A percentile compares a stretch with the other conserved stretches of the same genome.
Evolutionary conservation across 2,797 vertebrate species (phyloP).

Genomic region (Poecilia picta): DNA sequence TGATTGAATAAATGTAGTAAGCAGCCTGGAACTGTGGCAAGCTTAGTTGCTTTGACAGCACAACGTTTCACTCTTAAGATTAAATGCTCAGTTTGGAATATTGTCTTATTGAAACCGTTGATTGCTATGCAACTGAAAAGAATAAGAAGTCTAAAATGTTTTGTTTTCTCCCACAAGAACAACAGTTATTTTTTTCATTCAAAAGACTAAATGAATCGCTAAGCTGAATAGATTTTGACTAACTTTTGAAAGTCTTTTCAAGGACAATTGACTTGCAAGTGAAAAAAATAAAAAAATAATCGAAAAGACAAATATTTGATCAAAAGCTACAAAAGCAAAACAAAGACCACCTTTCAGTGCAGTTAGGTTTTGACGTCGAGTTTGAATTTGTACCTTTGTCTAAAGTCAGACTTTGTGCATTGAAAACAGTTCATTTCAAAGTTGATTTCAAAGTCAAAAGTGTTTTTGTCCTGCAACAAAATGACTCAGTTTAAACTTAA

Average conservation of each 20-base stretch:
- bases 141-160: not conserved
- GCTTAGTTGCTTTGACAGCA: slow-evolving; percentile 16
- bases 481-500: not conserved
- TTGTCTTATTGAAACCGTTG: not conserved
- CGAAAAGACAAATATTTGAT: no score
- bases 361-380: no score
- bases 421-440: no score
- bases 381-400: no score
- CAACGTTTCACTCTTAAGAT: not conserved
- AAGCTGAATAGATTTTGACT: not conserved
- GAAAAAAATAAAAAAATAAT: no score
- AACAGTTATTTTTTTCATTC: not conserved
- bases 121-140: not conserved
- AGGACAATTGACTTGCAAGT: not conserved
- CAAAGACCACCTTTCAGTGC: no score
- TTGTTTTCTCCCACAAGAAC: not conserved
- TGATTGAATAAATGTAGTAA: slow-evolving; percentile 31
- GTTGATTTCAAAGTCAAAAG: no score
- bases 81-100: not conserved
- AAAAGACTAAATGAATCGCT: not conserved
- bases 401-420: no score
- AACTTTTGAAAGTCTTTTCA: not conserved
- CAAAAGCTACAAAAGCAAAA: no score
- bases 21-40: not conserved
- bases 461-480: no score